A percentile compares a stretch with the other conserved stretches of the same genome.
These are phyloP conservation scores for Malthinus seriepunctatus DNA, from an alignment of 2,888 invertebrate species.

Conservation along the genomic window DNA sequence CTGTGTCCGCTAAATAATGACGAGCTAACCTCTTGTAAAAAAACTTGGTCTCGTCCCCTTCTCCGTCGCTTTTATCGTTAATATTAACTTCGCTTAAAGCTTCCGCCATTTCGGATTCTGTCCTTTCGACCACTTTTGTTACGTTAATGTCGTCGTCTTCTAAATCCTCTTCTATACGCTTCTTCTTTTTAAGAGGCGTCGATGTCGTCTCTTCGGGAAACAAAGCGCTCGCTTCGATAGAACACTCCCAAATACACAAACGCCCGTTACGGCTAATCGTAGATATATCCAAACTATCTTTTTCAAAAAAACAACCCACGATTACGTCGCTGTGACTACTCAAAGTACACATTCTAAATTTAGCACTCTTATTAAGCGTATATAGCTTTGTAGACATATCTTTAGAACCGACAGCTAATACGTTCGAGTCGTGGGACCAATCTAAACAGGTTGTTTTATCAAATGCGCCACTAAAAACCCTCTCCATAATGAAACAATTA, in stretches of 20 bases:
- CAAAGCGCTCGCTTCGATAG: slow-evolving; percentile 71
- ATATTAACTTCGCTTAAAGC: slow-evolving; percentile 55
- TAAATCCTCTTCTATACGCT: slow-evolving; percentile 50
- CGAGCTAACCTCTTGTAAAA: slow-evolving; percentile 71
- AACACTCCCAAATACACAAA: slow-evolving; percentile 85
- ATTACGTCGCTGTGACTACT: slow-evolving; percentile 86
- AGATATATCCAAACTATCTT: slow-evolving; percentile 80
- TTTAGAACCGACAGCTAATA: slow-evolving; percentile 87
- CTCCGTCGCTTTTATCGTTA: slow-evolving; percentile 52
- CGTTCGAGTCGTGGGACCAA: slow-evolving; percentile 91
- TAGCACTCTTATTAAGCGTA: slow-evolving; percentile 70
- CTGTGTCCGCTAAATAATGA: slow-evolving; percentile 75
- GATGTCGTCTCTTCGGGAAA: slow-evolving; percentile 47
- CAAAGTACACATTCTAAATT: slow-evolving; percentile 76
- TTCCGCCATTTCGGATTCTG: slow-evolving; percentile 50
- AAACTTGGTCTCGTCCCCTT: slow-evolving; percentile 57
- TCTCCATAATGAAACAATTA: slow-evolving; percentile 85
- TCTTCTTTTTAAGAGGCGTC: slow-evolving; percentile 58
- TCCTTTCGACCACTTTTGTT: slow-evolving; percentile 61
- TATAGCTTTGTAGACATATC: slow-evolving; percentile 88
- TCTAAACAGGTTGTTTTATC: slow-evolving; percentile 86
- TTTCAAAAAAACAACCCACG: slow-evolving; percentile 86
- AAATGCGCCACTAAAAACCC: slow-evolving; percentile 78
- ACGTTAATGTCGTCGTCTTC: slow-evolving; percentile 73
- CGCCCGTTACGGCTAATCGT: slow-evolving; percentile 85